phyloP scores from a whole-genome alignment of 2,797 vertebrate species.

The Aplochiton taeniatus region DNA sequence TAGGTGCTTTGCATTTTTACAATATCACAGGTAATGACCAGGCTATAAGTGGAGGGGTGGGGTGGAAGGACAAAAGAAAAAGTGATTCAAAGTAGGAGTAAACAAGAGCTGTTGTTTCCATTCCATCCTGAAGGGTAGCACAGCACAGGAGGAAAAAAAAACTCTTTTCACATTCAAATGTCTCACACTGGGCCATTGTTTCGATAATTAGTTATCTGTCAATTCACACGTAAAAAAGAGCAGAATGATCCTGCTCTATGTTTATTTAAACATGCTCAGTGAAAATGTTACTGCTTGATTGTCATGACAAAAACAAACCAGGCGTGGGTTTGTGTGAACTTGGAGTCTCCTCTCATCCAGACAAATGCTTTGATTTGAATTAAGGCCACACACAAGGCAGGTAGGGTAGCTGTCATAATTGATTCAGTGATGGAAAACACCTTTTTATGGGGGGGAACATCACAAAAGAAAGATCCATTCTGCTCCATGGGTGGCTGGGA shows the following conservation, averaged over 20 bases:
- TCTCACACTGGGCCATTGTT: conserved; percentile 48
- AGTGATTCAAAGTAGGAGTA: conserved; percentile 27
- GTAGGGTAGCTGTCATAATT: conserved; percentile 58
- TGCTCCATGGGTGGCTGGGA: conserved; percentile 61
- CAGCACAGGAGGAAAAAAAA: conserved; percentile 22
- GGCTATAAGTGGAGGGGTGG: too few relatives aligned
- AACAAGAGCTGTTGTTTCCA: conserved; percentile 28
- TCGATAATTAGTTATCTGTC: conserved; percentile 57
- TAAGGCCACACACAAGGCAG: conserved; percentile 72
- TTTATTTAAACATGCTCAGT: conserved; percentile 67
- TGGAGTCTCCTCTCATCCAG: conserved; percentile 56
- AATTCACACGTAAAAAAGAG: conserved; percentile 61
- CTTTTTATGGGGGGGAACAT: conserved; percentile 54
- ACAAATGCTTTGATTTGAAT: conserved; percentile 56
- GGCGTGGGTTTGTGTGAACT: conserved; percentile 64
- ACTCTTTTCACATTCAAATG: conserved; percentile 41
- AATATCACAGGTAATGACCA: too few relatives aligned
- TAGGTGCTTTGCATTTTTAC: too few relatives aligned
- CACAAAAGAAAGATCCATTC: conserved; percentile 64
- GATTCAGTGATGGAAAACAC: conserved; percentile 58
- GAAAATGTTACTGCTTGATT: conserved; percentile 58
- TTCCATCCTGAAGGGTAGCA: conserved; percentile 39
- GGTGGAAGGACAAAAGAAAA: too few relatives aligned
- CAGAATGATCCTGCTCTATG: conserved; percentile 63
- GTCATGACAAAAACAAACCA: conserved; percentile 46